Evolutionary conservation across 2,113 vertebrate genomes (phyloP).

Genomic region (Chaetodon trifascialis): DNA sequence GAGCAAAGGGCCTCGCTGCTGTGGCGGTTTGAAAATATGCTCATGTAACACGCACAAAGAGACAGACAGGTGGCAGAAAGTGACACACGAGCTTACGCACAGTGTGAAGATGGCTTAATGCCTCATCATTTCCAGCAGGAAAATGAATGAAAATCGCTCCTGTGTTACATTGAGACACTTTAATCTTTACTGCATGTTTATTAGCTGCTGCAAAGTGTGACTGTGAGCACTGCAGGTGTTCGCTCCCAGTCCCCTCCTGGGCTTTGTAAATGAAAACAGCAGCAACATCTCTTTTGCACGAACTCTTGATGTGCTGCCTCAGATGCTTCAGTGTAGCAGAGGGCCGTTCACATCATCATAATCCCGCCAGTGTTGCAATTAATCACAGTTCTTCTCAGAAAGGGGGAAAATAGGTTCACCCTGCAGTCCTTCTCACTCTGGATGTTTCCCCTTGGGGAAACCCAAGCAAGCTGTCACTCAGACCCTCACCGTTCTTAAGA

Average conservation of each 20-base stretch:
- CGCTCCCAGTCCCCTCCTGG: conserved; percentile 52
- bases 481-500: background rate
- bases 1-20: background rate
- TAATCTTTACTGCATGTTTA: conserved; percentile 43
- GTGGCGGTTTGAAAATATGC: conserved; percentile 4
- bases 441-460: conserved; percentile 20
- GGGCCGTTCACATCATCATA: conserved; percentile 24
- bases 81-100: background rate
- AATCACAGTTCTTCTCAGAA: conserved; percentile 2
- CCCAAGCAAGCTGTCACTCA: background rate
- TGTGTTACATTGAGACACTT: conserved; percentile 44
- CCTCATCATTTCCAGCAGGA: conserved; percentile 28
- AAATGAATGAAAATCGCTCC: conserved; percentile 2
- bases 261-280: conserved; percentile 62
- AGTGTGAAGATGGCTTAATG: background rate
- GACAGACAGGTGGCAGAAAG: conserved; percentile 10
- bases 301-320: conserved; percentile 35
- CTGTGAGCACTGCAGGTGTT: conserved; percentile 69
- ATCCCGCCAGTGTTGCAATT: conserved; percentile 21
- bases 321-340: conserved; percentile 26
- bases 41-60: conserved; percentile 3
- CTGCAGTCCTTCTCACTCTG: background rate
- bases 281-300: conserved; percentile 52
- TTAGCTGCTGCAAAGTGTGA: conserved; percentile 58
- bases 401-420: background rate